Percentiles rank a stretch among this genome's conserved stretches.
Evolutionary conservation across 2,113 vertebrate species (phyloP).

Genomic region (Ranitomeya variabilis): DNA sequence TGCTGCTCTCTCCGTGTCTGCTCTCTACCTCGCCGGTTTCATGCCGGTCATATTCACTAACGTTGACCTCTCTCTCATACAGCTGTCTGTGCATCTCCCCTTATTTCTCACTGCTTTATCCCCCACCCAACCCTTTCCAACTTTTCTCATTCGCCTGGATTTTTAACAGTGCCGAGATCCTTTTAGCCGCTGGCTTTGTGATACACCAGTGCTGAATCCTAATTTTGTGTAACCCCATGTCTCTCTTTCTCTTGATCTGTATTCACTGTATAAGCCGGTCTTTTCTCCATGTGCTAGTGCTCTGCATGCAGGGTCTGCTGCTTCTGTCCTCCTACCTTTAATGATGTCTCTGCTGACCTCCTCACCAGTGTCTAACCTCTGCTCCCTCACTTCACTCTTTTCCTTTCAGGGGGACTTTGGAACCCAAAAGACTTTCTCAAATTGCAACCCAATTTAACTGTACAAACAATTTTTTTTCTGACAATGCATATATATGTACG

Average conservation of each 20-base stretch:
- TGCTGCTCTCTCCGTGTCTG: slow-evolving; percentile 56
- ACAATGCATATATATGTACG: not conserved
- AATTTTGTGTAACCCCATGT: slow-evolving; percentile 61
- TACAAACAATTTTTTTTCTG: not conserved
- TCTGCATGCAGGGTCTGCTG: slow-evolving; percentile 50
- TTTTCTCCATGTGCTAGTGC: slow-evolving; percentile 46
- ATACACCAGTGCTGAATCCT: slow-evolving; percentile 52
- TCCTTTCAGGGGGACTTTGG: slow-evolving; percentile 42
- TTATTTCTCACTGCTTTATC: slow-evolving; percentile 53
- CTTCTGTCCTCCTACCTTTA: slow-evolving; percentile 57
- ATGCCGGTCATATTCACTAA: slow-evolving; percentile 56
- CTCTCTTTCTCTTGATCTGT: slow-evolving; percentile 64
- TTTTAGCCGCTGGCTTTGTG: slow-evolving; percentile 55
- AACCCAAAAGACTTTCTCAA: slow-evolving; percentile 45
- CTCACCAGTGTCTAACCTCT: slow-evolving; percentile 42
- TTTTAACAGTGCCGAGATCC: slow-evolving; percentile 52
- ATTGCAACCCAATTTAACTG: not conserved
- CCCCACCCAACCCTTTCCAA: slow-evolving; percentile 56
- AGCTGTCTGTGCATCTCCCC: slow-evolving; percentile 41
- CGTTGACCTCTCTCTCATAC: slow-evolving; percentile 56
- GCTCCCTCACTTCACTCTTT: slow-evolving; percentile 46
- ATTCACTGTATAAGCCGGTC: slow-evolving; percentile 18
- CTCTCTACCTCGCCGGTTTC: slow-evolving; percentile 42
- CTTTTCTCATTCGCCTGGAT: slow-evolving; percentile 36
- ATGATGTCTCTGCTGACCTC: slow-evolving; percentile 40